Base-by-base conservation (phyloP, 2,888 invertebrate genomes). In the Priocnemis perturbator region DNA sequence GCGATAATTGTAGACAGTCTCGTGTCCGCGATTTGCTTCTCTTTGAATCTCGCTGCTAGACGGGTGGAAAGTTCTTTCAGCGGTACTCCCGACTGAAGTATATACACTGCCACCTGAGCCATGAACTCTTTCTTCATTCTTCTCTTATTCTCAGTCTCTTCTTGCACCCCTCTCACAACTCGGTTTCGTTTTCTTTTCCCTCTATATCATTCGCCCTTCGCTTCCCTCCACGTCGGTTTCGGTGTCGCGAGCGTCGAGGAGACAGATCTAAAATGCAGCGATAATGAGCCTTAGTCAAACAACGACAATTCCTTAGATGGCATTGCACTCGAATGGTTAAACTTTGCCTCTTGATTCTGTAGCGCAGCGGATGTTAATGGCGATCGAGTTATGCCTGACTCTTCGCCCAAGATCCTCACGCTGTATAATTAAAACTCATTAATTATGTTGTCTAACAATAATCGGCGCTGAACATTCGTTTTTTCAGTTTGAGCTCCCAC, bases 281-380 rank as follows among this genome's bases (percentile, higher is more conserved):
- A 81, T 86, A 86, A 86, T 85, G 85, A 85, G 85, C 74, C 73
- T 77, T 80, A 75, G 76, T 76, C 83, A 85, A 83, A 84, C 82
- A 85, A 73, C 63, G 20, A 9, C 55, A 3, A 15, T 23, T 55
- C 45, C n/a, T 19, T 20, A n/a, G 26, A 11, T 56, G 19, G 5
- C 47, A 11, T 26, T 17, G 20, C 57, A 37, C 37, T 57, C 37
- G 57, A 30, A 57, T 23, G 7, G 14, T 23, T 20, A 3, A 20
- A 19, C 5, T 23, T 23, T 23, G 55, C 3, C 11, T n/a, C 50
- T 9, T 1, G 17, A 50, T 50, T 37, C 4, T 37, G 37, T 11
- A 37, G 14, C 37, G 37, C 11, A 37, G 37, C 7, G 2, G 4
- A 11, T 5, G 37, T 11, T 37, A 37, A 37, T 37, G 37, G 37